A percentile compares a stretch with the other conserved stretches of the same genome.
These are phyloP conservation scores for Eurystomus glaucurus DNA, from an alignment of 2,797 vertebrate genomes.

Conservation along the genomic window DNA sequence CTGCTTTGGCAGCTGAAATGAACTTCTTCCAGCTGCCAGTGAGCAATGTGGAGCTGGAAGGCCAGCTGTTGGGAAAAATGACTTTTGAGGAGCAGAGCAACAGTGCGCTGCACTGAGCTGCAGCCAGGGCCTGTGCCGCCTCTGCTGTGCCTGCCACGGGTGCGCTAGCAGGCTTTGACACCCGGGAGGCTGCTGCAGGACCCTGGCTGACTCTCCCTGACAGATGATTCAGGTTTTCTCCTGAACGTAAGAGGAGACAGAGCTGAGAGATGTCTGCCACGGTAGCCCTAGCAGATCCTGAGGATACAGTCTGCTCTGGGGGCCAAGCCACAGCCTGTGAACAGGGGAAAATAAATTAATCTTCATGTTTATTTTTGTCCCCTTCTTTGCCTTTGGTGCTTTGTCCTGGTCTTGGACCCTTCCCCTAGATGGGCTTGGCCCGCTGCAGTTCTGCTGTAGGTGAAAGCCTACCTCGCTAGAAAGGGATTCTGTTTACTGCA, in stretches of 20 bases:
- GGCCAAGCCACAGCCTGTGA: constrained; percentile 34
- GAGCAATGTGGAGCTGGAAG: constrained; percentile 92
- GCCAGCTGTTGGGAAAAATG: constrained; percentile 90
- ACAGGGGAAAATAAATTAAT: constrained; percentile 83
- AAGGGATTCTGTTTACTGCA: not conserved
- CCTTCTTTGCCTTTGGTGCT: constrained; percentile 47
- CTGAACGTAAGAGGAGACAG: constrained; percentile 44
- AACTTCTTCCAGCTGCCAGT: constrained; percentile 94
- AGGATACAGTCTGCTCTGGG: constrained; percentile 27
- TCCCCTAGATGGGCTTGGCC: not conserved
- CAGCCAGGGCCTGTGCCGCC: not conserved
- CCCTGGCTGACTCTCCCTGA: not conserved
- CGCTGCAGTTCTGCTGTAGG: not conserved
- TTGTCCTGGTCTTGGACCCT: not conserved
- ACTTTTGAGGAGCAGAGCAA: constrained; percentile 85
- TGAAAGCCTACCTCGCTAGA: not conserved
- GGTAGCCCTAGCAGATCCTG: constrained; percentile 53
- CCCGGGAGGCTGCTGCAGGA: not conserved
- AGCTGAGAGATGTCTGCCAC: not conserved
- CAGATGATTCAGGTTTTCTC: not conserved
- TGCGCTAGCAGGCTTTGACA: not conserved
- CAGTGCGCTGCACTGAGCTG: constrained; percentile 74
- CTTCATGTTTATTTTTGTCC: constrained; percentile 63
- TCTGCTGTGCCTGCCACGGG: not conserved
- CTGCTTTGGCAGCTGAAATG: constrained; percentile 96